Evolutionary conservation across 2,113 vertebrate genomes (phyloP).

Genomic region (Ornithorhynchus anatinus): DNA sequence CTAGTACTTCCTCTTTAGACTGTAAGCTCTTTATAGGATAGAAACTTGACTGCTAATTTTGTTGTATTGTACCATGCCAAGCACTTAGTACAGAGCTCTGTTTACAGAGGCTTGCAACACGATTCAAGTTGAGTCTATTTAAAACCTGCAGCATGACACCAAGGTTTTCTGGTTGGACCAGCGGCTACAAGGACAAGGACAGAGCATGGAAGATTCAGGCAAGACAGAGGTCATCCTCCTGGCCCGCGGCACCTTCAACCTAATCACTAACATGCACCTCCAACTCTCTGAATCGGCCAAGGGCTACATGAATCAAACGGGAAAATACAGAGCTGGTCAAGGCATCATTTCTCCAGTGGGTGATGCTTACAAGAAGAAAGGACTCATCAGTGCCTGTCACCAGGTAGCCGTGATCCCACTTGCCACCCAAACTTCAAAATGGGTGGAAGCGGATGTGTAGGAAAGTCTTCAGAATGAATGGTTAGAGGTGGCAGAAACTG

Average conservation of each 20-base stretch:
- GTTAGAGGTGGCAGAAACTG: constrained; percentile 79
- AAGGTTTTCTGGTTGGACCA: fast-evolving
- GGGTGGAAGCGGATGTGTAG: constrained; percentile 86
- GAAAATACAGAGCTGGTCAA: constrained; percentile 83
- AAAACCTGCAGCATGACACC: not conserved
- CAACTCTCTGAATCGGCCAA: constrained; percentile 88
- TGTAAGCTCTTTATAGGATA: no score
- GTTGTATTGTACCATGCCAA: no score
- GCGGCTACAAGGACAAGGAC: not conserved
- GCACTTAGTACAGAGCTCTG: no score
- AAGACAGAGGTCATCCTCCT: constrained; percentile 77
- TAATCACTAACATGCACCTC: constrained; percentile 91
- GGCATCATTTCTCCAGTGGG: constrained; percentile 89
- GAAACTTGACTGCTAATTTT: no score
- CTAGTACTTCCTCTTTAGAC: no score
- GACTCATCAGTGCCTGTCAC: constrained; percentile 81
- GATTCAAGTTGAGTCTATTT: no score
- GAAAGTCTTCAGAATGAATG: constrained; percentile 84
- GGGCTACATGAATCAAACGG: constrained; percentile 85
- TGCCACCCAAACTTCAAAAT: constrained; percentile 77
- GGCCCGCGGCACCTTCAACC: constrained; percentile 90
- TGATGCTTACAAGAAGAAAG: constrained; percentile 87
- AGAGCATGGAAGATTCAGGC: constrained; percentile 38
- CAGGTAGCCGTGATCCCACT: constrained; percentile 83
- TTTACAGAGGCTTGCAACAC: no score